Conservation (phyloP, 2,113 vertebrate genomes). For the Hypanus sabinus region DNA sequence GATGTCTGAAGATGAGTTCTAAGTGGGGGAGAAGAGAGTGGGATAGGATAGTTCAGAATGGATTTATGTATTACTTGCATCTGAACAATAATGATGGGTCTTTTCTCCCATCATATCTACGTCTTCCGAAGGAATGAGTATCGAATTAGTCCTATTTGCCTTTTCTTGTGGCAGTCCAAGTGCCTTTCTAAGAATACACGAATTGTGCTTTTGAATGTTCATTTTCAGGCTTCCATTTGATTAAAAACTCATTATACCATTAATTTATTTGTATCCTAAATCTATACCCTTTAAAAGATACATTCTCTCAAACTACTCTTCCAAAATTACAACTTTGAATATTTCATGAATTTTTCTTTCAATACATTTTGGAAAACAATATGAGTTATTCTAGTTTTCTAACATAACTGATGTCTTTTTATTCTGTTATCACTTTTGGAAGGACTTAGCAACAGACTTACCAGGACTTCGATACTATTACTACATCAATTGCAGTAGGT, state of each 20-base stretch:
- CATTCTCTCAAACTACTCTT: background rate
- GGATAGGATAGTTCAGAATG: background rate
- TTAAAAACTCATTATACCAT: background rate
- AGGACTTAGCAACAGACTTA: background rate
- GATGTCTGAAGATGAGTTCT: too few species aligned
- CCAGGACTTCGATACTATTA: background rate
- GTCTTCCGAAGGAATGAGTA: background rate
- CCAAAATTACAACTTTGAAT: background rate
- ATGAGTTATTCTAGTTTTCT: background rate
- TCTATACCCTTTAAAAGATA: background rate
- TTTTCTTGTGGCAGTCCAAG: background rate
- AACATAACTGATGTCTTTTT: background rate
- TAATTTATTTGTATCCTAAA: background rate
- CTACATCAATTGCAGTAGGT: background rate
- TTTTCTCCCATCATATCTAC: background rate
- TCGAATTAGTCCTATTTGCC: background rate
- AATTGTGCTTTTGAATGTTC: background rate
- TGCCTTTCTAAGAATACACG: background rate
- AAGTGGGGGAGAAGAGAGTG: too few species aligned
- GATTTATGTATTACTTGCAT: background rate
- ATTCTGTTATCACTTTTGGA: background rate
- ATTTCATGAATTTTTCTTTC: background rate
- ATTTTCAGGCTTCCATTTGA: too few species aligned
- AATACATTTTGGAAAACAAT: background rate
- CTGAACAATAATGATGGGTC: too few species aligned